Conservation (phyloP, 2,888 invertebrate species). For the Mystacides longicornis region DNA sequence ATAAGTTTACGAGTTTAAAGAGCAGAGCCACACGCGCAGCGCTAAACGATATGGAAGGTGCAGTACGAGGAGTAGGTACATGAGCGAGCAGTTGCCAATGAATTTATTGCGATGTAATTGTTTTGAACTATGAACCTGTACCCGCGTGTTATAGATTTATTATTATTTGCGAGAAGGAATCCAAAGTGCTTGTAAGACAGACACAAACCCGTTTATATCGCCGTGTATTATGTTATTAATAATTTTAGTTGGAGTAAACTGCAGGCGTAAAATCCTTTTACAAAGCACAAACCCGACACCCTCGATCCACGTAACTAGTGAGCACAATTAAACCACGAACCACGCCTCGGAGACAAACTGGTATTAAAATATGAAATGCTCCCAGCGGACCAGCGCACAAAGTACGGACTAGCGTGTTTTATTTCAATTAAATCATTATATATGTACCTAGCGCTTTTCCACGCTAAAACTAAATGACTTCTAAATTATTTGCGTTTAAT, state of each 20-base stretch:
- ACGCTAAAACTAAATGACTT: too few relatives aligned
- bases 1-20: too few relatives aligned
- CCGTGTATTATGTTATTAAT: not conserved
- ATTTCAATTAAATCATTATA: too few relatives aligned
- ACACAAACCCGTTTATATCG: not conserved
- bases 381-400: too few relatives aligned
- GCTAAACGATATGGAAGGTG: not conserved
- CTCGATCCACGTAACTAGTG: not conserved
- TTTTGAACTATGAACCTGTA: slow-evolving; percentile 1
- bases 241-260: not conserved
- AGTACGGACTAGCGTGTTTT: too few relatives aligned
- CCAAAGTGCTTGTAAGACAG: not conserved
- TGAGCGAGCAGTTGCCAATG: not conserved
- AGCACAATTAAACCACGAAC: not conserved
- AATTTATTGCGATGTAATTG: slow-evolving; percentile 2
- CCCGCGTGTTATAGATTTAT: not conserved
- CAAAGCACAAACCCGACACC: not conserved
- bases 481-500: too few relatives aligned
- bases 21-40: not conserved
- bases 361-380: too few relatives aligned
- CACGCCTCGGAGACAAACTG: slow-evolving; percentile 2
- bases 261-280: slow-evolving; percentile 1
- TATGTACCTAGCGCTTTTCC: too few relatives aligned
- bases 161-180: not conserved
- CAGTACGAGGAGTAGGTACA: not conserved